Evolutionary conservation across 2,888 invertebrate genomes (phyloP), one percentile per base, ranked within the genome.

Genomic region (Troides oblongomaculatus): DNA sequence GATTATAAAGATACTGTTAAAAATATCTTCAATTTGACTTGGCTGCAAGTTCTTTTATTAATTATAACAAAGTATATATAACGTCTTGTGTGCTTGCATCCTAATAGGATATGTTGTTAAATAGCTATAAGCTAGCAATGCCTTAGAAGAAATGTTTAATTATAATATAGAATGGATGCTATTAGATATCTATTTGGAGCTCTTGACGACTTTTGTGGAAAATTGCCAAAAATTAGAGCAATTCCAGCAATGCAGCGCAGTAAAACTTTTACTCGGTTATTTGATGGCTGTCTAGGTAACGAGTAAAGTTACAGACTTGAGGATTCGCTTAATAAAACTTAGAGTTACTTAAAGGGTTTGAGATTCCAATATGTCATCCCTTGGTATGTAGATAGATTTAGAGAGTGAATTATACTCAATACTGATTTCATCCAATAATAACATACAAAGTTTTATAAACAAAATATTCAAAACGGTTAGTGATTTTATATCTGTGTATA

Each of bases 191-290:
- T 46, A 65, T 65, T 65, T 18, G 23, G 46, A 59, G 46, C 50
- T 60, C 46, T 46, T 59, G 65, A n/a, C n/a, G 65, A 60, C 46
- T 50, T 66, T 46, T 46, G 30, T 50, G 65, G 65, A 65, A 18
- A 50, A 46, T 66, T 60, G 65, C 65, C 65, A 60, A 66, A 66
- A 66, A 60, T 66, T 59, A 65, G 50, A 59, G 30, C 46, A 30
- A 58, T 50, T 60, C 30, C n/a, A 50, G 23, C n/a, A 59, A 59
- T 50, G 59, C n/a, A 14, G 65, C n/a, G 30, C 10, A 21, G 59
- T 58, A 43, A 65, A 23, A 64, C 39, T 43, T 18, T 39, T 39
- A 36, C 18, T 57, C 57, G 53, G 64, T 5, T 57, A 23, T 57
- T 63, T 53, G n/a, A 64, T 12, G n/a, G 21, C 43, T 64, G 18